Evolutionary conservation across 2,113 vertebrate genomes (phyloP), one percentile per base, ranked within the genome.

Genomic region (Fregata magnificens): DNA sequence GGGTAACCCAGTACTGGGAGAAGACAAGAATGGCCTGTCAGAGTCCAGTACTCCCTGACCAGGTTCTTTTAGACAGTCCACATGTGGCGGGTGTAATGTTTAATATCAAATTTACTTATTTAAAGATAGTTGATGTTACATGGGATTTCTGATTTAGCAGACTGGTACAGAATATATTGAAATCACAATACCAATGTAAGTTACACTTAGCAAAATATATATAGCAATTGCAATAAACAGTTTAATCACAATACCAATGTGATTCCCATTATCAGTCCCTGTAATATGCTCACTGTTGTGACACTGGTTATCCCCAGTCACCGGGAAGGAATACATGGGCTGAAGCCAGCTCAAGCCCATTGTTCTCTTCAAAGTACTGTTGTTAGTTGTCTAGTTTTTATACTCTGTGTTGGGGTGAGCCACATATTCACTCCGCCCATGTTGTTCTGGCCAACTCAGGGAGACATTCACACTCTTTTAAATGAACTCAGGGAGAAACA

Each of bases 281-380:
- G 6, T 40, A 58, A 58, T 13, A 50, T 9, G 44, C 16, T 62
- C 5, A 50, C 32, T 53, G 16, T 29, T 16, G 13, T 42, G n/a
- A 69, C 0, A 0, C 28, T 45, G n/a, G 47, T 10, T 6, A 36
- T 63, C 4, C 20, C 12, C 38, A 34, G 21, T 28, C 1, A 0
- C 16, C 1, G 0, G 49, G 40, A 72, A 65, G 29, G n/a, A 78
- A 50, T 29, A 55, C 4, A 22, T 2, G 12, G 24, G 13, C 47
- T 84, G 53, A 69, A 84, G 50, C 29, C 32, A 74, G 5, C 40
- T 70, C 28, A 40, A 61, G n/a, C 10, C 59, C 1, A 1, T 69
- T 85, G 9, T 11, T 63, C 5, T 24, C 58, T 67, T 80, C 7
- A 3, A 62, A 93, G 67, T 55, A 16, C 13, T 80, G 38, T 17